Evolutionary conservation across 2,113 vertebrate genomes (phyloP).

Genomic region (Tetrao urogallus): DNA sequence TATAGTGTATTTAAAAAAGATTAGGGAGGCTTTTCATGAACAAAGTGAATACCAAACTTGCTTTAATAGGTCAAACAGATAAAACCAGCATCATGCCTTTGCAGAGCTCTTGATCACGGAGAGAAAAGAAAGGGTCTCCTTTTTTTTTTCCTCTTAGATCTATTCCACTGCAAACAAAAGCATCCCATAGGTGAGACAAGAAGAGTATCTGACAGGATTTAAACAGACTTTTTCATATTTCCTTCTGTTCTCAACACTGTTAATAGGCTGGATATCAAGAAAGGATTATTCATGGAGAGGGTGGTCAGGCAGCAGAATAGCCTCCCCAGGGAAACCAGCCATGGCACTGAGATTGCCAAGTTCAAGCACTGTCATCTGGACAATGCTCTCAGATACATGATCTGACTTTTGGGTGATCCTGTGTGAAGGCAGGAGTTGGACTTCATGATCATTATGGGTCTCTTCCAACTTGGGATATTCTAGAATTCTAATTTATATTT

Average conservation of each 20-base stretch:
- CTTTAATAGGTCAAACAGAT: slow-evolving; percentile 10
- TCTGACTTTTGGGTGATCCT: too few species aligned
- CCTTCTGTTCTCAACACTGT: neutral
- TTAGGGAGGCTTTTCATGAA: neutral
- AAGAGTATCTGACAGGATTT: neutral
- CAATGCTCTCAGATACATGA: too few species aligned
- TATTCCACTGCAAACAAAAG: slow-evolving; percentile 33
- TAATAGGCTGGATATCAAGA: neutral
- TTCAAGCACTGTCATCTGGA: too few species aligned
- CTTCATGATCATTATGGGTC: too few species aligned
- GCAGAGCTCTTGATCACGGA: slow-evolving; percentile 19
- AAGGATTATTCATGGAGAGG: too few species aligned
- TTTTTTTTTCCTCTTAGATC: slow-evolving; percentile 24
- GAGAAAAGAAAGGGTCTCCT: slow-evolving; percentile 32
- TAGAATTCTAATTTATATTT: neutral
- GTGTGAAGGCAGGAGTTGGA: too few species aligned
- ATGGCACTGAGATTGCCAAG: too few species aligned
- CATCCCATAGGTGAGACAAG: neutral
- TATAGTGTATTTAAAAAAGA: neutral
- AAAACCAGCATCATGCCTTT: neutral
- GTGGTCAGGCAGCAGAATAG: too few species aligned
- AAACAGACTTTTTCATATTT: neutral
- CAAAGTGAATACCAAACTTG: neutral
- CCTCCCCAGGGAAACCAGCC: too few species aligned
- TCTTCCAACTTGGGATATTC: too few species aligned